A percentile compares a stretch with the other conserved stretches of the same genome.
phyloP scores from a whole-genome alignment of 1,140 invertebrate genomes.

The Lasioglossum baleicum region DNA sequence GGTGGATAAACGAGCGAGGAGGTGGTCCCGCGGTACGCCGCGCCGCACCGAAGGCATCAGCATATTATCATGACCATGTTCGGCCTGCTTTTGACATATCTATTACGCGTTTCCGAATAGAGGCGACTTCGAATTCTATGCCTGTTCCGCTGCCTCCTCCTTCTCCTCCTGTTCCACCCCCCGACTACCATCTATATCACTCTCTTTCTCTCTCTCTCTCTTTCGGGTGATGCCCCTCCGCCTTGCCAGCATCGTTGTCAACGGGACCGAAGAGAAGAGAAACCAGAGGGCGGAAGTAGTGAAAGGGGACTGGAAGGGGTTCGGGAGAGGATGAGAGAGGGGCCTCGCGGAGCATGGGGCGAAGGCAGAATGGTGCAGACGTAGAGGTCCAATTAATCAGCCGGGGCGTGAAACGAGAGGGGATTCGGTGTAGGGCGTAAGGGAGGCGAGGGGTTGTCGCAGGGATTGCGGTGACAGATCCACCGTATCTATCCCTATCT shows the following conservation, averaged over 20 bases:
- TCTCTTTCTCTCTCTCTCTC: constrained; percentile 38
- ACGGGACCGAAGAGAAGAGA: constrained; percentile 12
- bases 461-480: constrained; percentile 76
- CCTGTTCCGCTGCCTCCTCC: constrained; percentile 19
- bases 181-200: background rate
- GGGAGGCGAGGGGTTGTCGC: constrained; percentile 38
- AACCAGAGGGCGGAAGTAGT: constrained; percentile 4
- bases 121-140: constrained; percentile 76
- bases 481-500: constrained; percentile 73
- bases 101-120: constrained; percentile 77
- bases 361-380: constrained; percentile 45
- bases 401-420: constrained; percentile 75
- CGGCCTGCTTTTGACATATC: constrained; percentile 78
- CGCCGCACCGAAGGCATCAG: constrained; percentile 59
- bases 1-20: constrained; percentile 19
- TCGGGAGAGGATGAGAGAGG: background rate
- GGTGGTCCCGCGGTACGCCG: constrained; percentile 1
- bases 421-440: constrained; percentile 18
- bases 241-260: background rate
- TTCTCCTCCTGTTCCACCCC: background rate
- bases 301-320: background rate
- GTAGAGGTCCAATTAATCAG: constrained; percentile 79
- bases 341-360: constrained; percentile 28
- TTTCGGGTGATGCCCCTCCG: too few species aligned
- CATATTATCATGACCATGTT: constrained; percentile 76